Conservation (phyloP, 2,888 invertebrate genomes). For the Dryobotodes eremita region DNA sequence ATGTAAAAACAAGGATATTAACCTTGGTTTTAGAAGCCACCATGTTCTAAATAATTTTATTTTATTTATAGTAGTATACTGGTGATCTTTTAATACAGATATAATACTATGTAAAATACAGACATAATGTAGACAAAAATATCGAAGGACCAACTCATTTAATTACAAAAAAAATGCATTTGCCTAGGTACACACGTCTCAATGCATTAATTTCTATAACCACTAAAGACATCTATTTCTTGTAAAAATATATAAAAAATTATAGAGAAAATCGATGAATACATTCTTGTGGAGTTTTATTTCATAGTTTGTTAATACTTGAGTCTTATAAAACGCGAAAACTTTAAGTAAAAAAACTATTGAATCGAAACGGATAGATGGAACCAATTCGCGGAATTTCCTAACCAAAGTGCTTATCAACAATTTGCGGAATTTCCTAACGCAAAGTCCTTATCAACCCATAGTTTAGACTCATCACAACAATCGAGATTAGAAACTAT, state of each 20-base stretch:
- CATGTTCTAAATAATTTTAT: neutral
- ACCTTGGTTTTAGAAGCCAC: neutral
- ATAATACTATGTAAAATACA: too few species aligned
- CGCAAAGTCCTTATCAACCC: neutral
- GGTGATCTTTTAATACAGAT: too few species aligned
- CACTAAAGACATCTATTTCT: too few species aligned
- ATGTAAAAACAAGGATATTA: neutral
- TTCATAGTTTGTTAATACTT: neutral
- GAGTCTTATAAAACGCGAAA: neutral
- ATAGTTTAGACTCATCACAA: neutral
- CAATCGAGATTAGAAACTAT: slow-evolving; percentile 19
- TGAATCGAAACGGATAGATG: neutral
- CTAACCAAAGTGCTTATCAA: neutral
- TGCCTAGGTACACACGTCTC: too few species aligned
- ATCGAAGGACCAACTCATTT: too few species aligned
- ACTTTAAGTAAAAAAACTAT: neutral
- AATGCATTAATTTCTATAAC: too few species aligned
- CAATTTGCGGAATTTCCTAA: neutral
- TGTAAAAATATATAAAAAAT: neutral
- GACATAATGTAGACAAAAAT: too few species aligned
- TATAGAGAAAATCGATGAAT: neutral
- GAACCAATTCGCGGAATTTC: neutral
- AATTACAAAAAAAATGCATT: too few species aligned
- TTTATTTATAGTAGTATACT: too few species aligned
- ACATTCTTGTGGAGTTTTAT: slow-evolving; percentile 1